Percentiles rank a stretch among this genome's conserved stretches.
phyloP scores from a whole-genome alignment of 2,888 invertebrate species.

The Steromphala cineraria region DNA sequence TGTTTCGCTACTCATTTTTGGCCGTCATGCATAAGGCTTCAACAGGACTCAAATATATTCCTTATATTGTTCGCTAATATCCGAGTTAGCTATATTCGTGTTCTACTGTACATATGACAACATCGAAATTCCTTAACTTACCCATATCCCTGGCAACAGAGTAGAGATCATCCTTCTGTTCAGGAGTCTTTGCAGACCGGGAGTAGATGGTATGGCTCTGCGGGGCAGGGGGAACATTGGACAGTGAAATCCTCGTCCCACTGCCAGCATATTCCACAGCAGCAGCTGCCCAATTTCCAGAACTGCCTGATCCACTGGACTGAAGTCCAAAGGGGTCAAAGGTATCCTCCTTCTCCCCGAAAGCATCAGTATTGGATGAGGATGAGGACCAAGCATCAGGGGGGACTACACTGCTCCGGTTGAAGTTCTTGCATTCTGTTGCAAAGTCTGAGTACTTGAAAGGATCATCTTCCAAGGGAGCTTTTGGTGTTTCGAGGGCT shows the following conservation, averaged over 20 bases:
- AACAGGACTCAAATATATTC: too few relatives aligned
- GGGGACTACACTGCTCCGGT: neutral
- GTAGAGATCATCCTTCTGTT: neutral
- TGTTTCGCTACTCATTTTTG: too few relatives aligned
- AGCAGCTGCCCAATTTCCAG: neutral
- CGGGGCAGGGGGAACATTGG: neutral
- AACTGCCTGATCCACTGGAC: neutral
- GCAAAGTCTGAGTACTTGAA: slow-evolving; percentile 43
- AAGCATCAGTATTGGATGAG: neutral
- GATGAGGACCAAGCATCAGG: neutral
- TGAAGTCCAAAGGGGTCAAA: neutral
- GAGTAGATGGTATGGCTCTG: neutral
- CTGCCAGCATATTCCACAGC: neutral
- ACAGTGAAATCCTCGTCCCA: neutral
- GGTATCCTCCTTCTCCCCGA: neutral
- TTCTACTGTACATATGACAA: too few relatives aligned
- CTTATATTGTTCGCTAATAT: too few relatives aligned
- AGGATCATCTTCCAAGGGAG: slow-evolving; percentile 41
- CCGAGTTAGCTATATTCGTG: too few relatives aligned
- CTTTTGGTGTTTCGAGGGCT: slow-evolving; percentile 25
- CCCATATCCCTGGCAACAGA: neutral
- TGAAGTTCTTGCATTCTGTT: slow-evolving; percentile 40
- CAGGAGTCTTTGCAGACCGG: neutral
- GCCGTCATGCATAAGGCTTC: too few relatives aligned
- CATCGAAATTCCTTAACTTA: neutral